Evolutionary conservation across 2,113 vertebrate species (phyloP).

Genomic region (Enhydra lutris): DNA sequence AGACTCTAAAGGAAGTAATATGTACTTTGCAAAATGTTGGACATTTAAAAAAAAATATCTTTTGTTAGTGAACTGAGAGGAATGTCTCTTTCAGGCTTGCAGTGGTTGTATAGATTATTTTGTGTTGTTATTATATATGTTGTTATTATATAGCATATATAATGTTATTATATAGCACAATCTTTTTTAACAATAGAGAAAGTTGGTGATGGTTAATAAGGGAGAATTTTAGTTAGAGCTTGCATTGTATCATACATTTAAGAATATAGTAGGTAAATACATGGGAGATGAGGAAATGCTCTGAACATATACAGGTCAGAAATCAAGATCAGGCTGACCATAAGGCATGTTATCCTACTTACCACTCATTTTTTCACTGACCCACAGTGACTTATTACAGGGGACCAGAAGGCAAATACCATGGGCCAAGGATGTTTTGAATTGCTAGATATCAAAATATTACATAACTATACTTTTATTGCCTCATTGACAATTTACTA

Average conservation of each 20-base stretch:
- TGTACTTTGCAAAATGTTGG: neutral
- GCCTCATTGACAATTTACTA: neutral
- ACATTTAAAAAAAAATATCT: neutral
- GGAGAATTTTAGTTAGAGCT: neutral
- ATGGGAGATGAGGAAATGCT: neutral
- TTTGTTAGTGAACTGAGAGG: neutral
- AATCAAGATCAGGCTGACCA: neutral
- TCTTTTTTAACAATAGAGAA: neutral
- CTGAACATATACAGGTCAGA: neutral
- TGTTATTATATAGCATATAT: neutral
- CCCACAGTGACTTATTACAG: neutral
- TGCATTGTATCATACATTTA: neutral
- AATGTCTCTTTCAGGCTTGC: neutral
- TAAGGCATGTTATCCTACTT: neutral
- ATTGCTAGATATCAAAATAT: neutral
- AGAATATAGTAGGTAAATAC: neutral
- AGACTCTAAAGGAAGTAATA: neutral
- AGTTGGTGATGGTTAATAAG: neutral
- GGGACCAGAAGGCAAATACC: neutral
- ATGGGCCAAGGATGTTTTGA: neutral
- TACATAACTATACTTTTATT: neutral
- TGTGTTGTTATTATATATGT: neutral
- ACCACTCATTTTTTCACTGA: neutral
- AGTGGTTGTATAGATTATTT: neutral
- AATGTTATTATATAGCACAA: neutral